Percentiles rank a stretch among this genome's conserved stretches.
Evolutionary conservation across 2,113 vertebrate species (phyloP).

Genomic region (Serinus canaria): DNA sequence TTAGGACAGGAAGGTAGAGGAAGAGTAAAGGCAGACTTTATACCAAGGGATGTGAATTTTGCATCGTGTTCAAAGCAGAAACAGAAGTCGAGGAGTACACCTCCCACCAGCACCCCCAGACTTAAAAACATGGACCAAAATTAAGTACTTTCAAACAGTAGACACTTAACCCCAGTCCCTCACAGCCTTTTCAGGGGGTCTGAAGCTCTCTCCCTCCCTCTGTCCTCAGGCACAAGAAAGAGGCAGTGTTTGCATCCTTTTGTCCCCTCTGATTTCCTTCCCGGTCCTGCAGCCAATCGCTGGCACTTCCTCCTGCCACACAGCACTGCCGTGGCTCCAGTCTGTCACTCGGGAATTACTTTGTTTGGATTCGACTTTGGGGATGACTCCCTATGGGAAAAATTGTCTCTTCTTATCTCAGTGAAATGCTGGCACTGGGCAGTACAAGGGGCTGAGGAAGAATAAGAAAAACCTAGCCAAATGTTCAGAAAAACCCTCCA

Average conservation of each 20-base stretch:
- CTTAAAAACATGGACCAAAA: neutral
- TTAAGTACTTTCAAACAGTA: neutral
- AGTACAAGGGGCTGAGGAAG: neutral
- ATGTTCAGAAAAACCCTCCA: rapidly evolving
- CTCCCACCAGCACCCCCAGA: neutral
- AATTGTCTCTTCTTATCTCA: neutral
- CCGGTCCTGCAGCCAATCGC: neutral
- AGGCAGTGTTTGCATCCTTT: neutral
- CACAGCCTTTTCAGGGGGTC: neutral
- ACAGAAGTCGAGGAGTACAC: neutral
- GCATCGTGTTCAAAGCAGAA: neutral
- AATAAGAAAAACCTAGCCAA: neutral
- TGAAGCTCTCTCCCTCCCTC: neutral
- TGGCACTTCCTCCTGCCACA: neutral
- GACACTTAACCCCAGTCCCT: neutral
- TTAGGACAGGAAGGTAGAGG: neutral
- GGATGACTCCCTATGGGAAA: neutral
- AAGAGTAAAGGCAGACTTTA: neutral
- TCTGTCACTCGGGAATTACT: rapidly evolving
- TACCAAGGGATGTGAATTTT: neutral
- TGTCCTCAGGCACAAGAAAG: neutral
- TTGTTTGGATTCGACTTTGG: neutral
- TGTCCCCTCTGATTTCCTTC: neutral
- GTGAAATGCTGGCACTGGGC: neutral
- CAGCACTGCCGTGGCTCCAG: rapidly evolving